A percentile compares a stretch with the other conserved stretches of the same genome.
phyloP scores from a whole-genome alignment of 2,113 vertebrate species.

The Passer domesticus region DNA sequence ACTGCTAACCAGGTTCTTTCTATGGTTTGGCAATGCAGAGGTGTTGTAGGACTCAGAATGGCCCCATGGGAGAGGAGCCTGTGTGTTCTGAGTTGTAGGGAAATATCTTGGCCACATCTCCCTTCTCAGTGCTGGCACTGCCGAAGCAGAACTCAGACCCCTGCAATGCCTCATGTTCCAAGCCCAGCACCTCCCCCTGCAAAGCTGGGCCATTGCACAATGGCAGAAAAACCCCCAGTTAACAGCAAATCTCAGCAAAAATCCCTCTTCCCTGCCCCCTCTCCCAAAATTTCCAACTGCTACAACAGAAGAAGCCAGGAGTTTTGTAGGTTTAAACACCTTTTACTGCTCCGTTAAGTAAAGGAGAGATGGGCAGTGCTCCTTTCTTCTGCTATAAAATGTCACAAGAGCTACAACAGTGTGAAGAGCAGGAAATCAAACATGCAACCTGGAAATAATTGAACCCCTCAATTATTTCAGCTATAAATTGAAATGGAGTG shows the following conservation, averaged over 20 bases:
- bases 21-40: background rate
- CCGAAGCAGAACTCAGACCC: background rate
- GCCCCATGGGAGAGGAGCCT: background rate
- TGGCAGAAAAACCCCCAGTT: background rate
- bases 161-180: background rate
- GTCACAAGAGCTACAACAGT: background rate
- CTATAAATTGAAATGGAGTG: background rate
- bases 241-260: background rate
- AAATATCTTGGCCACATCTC: background rate
- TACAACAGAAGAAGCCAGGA: background rate
- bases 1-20: background rate
- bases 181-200: background rate
- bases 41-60: background rate
- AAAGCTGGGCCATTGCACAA: background rate
- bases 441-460: background rate
- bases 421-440: background rate
- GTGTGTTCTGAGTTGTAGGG: fast-evolving
- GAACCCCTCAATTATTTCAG: background rate
- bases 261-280: background rate
- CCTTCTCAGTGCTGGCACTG: background rate
- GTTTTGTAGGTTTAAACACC: background rate
- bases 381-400: background rate
- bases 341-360: background rate
- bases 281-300: background rate
- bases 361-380: background rate